Base-by-base conservation (phyloP, 1,140 invertebrate genomes). In the Oedothorax gibbosus region DNA sequence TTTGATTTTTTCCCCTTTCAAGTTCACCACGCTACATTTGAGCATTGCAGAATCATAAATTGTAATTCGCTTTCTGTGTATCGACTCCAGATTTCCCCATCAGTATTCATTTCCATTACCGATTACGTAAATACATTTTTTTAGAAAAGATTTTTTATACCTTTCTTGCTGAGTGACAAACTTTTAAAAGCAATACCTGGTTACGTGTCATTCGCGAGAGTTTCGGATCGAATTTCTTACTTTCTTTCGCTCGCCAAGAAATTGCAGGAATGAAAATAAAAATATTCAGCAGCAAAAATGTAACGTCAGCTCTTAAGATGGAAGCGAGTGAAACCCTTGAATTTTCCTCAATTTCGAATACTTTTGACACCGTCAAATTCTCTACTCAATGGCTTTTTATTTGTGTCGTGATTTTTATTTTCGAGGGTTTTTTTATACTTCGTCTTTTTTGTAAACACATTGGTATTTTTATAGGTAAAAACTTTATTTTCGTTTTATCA, bases 1-100 rank as follows among this genome's bases (percentile, higher is more conserved):
- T 62, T 6, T 62, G 12, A 15, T 73, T 73, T 73, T 73, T 73
- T 73, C 49, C 21, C 57, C 21, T 49, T 57, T 75, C 35, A 75
- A 75, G 56, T 51, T 51, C 21, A 53, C 51, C 54, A 71, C 50
- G 50, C 50, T 21, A 11, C 69, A 71, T 71, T 71, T 71, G 21
- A 60, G 18, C 60, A 10, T 53, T 62, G 79, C 56, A 66, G 66
- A 12, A 82, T 64, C 79, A 82, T 82, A 82, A 82, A 82, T 82
- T 82, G 56, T 82, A 82, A 82, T 82, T 72, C 79, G 64, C 68
- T 82, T 82, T 82, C 64, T 82, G 69, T 82, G 79, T 82, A 62
- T 12, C 49, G 51, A 49, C n/a, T 72, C 56, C 14, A 11, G 21
- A 10, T 57, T 82, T 72, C 53, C 49, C 69, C 53, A 82, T 82